Evolutionary conservation across 2,888 invertebrate genomes (phyloP), one percentile per base, ranked within the genome.

Genomic region (Corbicula japonica): DNA sequence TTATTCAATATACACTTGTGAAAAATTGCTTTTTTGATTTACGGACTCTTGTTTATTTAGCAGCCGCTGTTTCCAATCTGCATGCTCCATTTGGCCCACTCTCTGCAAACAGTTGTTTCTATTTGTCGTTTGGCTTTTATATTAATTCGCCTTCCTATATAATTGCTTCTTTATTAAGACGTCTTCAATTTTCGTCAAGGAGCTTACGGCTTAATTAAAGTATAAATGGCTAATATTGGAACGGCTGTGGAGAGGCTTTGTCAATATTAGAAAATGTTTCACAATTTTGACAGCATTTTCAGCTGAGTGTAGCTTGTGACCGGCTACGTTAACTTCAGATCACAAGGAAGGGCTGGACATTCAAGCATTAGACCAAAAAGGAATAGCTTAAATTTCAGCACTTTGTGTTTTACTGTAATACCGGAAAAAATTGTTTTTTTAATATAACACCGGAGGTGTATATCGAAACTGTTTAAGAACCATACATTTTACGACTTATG

Each of bases 161-260:
- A 66, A 66, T 66, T 66, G 66, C 52, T 38, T 52, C 23, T 66
- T 66, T 66, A 66, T 66, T 66, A 54, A 66, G 66, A 66, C 30
- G 38, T 52, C 66, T 66, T 66, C 66, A 66, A 54, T 66, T 66
- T 66, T 66, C 66, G 35, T 35, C 66, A 66, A 66, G 66, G 26
- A 41, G 66, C 54, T 66, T 50, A 41, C 54, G 35, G 30, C 50
- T 66, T 66, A 52, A 66, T 66, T 66, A 66, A 66, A 66, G 66
- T 50, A 66, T 66, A 66, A 66, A 66, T 41, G 44, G 66, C 66
- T 66, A 54, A 54, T 66, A 66, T 66, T 66, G 66, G 54, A 35
- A 35, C n/a, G 38, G 38, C 28, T 18, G 38, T 28, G 26, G 54
- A 54, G 28, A 5, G 56, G 28, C 21, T 66, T 2, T 41, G 54